These are phyloP conservation scores for Drosophila ercepeae DNA, from an alignment of 1,140 invertebrate genomes.

Conservation along the genomic window DNA sequence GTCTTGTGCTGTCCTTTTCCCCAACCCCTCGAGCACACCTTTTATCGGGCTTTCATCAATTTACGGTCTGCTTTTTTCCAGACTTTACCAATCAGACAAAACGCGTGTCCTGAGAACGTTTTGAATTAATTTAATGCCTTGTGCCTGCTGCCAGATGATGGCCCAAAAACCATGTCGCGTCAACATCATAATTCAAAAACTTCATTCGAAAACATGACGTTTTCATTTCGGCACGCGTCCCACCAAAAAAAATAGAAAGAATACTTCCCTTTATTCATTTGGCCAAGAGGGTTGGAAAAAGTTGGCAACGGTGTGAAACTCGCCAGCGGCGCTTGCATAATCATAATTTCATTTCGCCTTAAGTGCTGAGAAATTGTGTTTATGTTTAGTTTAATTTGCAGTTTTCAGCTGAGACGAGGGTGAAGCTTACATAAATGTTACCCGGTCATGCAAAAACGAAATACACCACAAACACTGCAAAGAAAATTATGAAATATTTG, in stretches of 20 bases:
- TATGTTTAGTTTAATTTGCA: constrained; percentile 77
- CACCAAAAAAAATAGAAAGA: constrained; percentile 18
- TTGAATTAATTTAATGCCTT: constrained; percentile 81
- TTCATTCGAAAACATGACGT: constrained; percentile 81
- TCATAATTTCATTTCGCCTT: constrained; percentile 71
- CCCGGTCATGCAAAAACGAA: constrained; percentile 51
- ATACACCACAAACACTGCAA: background rate
- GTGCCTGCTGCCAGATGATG: constrained; percentile 66
- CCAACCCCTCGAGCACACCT: constrained; percentile 40
- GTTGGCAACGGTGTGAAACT: constrained; percentile 60
- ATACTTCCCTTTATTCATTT: constrained; percentile 30
- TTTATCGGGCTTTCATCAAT: constrained; percentile 77
- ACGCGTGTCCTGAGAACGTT: constrained; percentile 74
- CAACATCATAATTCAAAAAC: constrained; percentile 81
- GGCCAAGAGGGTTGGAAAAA: constrained; percentile 45
- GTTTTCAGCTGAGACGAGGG: constrained; percentile 65
- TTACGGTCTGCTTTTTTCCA: constrained; percentile 39
- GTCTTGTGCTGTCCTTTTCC: constrained; percentile 2
- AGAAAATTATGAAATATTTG: background rate
- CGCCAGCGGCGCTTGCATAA: constrained; percentile 64
- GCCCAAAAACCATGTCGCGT: constrained; percentile 47
- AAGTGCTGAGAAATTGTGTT: constrained; percentile 79
- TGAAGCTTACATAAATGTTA: constrained; percentile 39
- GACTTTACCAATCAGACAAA: constrained; percentile 73
- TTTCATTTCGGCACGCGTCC: constrained; percentile 78